Conservation (phyloP, 2,888 invertebrate genomes). For the Hyalella azteca region DNA sequence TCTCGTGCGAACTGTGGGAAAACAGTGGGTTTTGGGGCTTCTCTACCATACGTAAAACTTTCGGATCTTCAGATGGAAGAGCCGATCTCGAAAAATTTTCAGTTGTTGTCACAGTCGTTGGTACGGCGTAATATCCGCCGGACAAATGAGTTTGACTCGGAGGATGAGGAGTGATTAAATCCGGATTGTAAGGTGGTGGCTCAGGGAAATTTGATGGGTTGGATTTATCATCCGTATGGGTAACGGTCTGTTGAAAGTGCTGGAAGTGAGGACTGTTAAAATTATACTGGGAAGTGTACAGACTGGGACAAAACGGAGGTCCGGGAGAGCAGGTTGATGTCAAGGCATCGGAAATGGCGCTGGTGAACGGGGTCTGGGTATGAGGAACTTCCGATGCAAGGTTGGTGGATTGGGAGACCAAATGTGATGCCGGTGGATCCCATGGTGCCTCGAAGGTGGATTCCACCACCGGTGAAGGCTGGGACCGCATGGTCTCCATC, state of each 20-base stretch:
- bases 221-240: conserved; percentile 15
- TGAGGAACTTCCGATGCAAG: background rate
- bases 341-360: background rate
- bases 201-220: background rate
- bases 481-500: conserved; percentile 1
- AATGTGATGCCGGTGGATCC: background rate
- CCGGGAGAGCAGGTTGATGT: background rate
- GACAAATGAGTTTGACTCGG: background rate
- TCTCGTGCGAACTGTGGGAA: background rate
- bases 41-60: background rate
- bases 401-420: background rate
- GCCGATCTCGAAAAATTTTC: background rate
- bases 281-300: background rate
- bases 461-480: background rate
- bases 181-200: background rate
- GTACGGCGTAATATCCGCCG: background rate
- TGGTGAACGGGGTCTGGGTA: background rate
- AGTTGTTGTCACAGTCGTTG: background rate
- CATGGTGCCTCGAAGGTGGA: background rate
- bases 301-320: background rate
- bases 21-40: background rate
- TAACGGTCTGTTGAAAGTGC: background rate
- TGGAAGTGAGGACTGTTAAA: background rate
- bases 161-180: background rate
- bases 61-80: background rate